Base-by-base conservation (phyloP, 2,113 vertebrate species). In the Riparia riparia region DNA sequence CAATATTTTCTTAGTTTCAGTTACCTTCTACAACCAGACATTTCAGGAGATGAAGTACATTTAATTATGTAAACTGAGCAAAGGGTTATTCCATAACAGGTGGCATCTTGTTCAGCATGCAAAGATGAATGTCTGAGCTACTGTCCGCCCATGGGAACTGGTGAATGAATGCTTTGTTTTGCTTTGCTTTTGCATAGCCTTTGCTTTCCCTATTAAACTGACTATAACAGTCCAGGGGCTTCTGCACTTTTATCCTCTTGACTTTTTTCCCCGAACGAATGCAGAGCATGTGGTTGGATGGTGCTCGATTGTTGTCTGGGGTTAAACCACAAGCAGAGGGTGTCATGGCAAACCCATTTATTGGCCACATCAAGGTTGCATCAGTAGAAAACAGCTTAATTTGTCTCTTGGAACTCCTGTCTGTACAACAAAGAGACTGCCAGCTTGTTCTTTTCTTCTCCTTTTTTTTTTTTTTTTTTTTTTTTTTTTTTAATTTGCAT, bases 271-370 rank as follows among this genome's bases (percentile, higher is more conserved):
- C 41, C 10, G 32, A 6, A 34, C 14, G 4, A 12, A 10, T 1
- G 6, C 1, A 0, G 34, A 34, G 14, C 0, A 0, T 25, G 47
- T 5, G 12, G 41, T 8, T 70, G 54, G 45, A 34, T 34, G 16
- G 17, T 34, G 54, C 34, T 61, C 37, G 21, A 17, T 42, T 54
- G 41, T 18, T 56, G 20, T 21, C 26, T 77, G 34, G 54, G 47
- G 34, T 82, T 61, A 49, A 76, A 42, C 25, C 31, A 49, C 42
- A 77, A 56, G 32, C 14, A 9, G 57, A 79, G 14, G 17, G 5
- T 76, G 25, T 4, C 13, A 87, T 77, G 37, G 22, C n/a, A 72
- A 82, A 95, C 31, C 24, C 66, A 49, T 17, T 60, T 77, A n/a
- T 45, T 4, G 2, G 45, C 20, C 45, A 73, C 7, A 86, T 88